Base-by-base conservation (phyloP, 1,140 invertebrate genomes). In the Thaumatotibia leucotreta region DNA sequence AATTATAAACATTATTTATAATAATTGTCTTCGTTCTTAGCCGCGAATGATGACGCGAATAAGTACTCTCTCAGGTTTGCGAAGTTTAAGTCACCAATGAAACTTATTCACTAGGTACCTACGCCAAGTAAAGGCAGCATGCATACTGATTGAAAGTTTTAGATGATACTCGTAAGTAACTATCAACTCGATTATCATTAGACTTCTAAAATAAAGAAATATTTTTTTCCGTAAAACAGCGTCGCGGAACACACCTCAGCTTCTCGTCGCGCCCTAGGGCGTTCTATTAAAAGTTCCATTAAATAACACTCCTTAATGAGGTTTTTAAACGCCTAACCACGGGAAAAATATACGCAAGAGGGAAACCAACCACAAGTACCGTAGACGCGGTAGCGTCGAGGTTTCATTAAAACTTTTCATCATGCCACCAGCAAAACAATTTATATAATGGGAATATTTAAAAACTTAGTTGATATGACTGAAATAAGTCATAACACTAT, bases 261-360 rank as follows among this genome's bases (percentile, higher is more conserved):
- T 24, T 14, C 27, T 58, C 23, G n/a, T 17, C 11, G 24, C 49
- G 11, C 52, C 39, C 39, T 45, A 4, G 39, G 52, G 52, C 52
- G 23, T 1, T 11, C 52, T 27, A 58, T 58, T 58, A 58, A 58
- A 58, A 58, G 52, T 58, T 58, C 52, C 52, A 58, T 58, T 58
- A 58, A 58, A 58, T 27, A 31, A 58, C 27, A 58, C 52, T 58
- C 52, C 52, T 58, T 58, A 58, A 58, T 58, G 52, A 58, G 52
- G 52, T 58, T 58, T 58, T 58, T 58, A 58, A 58, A 58, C 24
- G 52, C 23, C 52, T 58, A 14, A 58, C n/a, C 52, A 58, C 52
- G 52, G 24, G n/a, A 58, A 58, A 58, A 58, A 58, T 31, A n/a
- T 58, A n/a, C n/a, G n/a, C n/a, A 14, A 58, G 24, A 22, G 52